Evolutionary conservation across 1,140 invertebrate species (phyloP), one percentile per base, ranked within the genome.

Genomic region (Leptoteleia sp.): DNA sequence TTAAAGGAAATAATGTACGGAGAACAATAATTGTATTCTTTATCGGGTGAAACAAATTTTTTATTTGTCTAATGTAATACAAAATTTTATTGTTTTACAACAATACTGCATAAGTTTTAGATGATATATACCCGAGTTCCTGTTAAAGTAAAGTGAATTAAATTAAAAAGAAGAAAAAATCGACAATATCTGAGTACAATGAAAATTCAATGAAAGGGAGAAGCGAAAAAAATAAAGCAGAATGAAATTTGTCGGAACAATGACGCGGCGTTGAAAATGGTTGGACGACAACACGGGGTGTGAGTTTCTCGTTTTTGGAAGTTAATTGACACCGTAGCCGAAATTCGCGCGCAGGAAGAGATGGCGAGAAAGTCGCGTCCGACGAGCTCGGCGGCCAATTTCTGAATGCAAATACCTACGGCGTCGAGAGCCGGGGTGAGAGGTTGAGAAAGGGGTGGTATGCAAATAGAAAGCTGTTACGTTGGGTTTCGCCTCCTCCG

Each of bases 401-500:
- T 89, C 85, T 88, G 83, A 88, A 89, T 89, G 88, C 88, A 89
- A 89, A 89, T 89, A 89, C 83, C 82, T 81, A 81, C 81, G 83
- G 86, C 84, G 84, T 85, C 80, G 85, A 85, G 85, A 82, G 82
- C 82, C 79, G 80, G 80, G 70, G 73, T 65, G 57, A 75, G 68
- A 61, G 76, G 42, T 76, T 81, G 81, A 80, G 77, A 84, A 82
- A 79, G 82, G 83, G 82, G 86, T 85, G 76, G 85, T 88, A 88
- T 89, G 88, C 88, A 89, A 89, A 89, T 89, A 89, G 84, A 89
- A 89, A 89, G 88, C 88, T 89, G 86, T 89, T 89, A 88, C 83
- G 76, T 76, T 72, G 79, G 64, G 78, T 79, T 84, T 62, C 72
- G 82, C 79, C 80, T 81, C 76, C 78, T 59, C 31, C 71, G 76